phyloP scores from a whole-genome alignment of 2,113 vertebrate species.

The Percina caprodes region DNA sequence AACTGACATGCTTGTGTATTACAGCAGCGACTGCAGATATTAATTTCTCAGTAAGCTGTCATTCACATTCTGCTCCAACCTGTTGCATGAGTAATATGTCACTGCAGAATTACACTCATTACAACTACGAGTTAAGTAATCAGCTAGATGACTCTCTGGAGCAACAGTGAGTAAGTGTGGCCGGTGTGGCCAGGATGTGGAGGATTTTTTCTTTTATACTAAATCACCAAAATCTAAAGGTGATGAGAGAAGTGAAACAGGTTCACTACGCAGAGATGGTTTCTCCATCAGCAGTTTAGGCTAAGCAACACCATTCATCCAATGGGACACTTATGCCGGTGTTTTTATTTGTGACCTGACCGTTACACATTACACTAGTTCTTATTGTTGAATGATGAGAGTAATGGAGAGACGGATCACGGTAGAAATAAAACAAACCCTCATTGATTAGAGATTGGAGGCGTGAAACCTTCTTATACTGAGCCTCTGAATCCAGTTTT shows the following conservation, averaged over 20 bases:
- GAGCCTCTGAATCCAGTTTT: constrained; percentile 18
- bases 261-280: neutral
- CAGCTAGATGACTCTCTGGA: constrained; percentile 11
- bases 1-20: constrained; percentile 20
- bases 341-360: constrained; percentile 34
- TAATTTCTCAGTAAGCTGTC: constrained; percentile 18
- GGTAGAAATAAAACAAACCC: constrained; percentile 16
- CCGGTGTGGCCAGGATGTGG: constrained; percentile 46
- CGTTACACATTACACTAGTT: neutral
- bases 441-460: constrained; percentile 31
- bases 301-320: too few relatives aligned
- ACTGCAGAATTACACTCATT: constrained; percentile 41
- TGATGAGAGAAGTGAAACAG: constrained; percentile 1
- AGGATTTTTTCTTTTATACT: constrained; percentile 7
- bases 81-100: constrained; percentile 64
- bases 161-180: constrained; percentile 37
- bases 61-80: constrained; percentile 61
- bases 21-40: constrained; percentile 25
- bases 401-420: constrained; percentile 12
- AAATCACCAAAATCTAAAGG: neutral
- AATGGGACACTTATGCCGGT: neutral
- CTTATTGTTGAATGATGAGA: constrained; percentile 22
- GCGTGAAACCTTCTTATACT: constrained; percentile 24
- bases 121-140: constrained; percentile 41
- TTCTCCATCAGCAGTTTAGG: neutral